phyloP scores from a whole-genome alignment of 2,113 vertebrate species.

The Paradisaea rubra region DNA sequence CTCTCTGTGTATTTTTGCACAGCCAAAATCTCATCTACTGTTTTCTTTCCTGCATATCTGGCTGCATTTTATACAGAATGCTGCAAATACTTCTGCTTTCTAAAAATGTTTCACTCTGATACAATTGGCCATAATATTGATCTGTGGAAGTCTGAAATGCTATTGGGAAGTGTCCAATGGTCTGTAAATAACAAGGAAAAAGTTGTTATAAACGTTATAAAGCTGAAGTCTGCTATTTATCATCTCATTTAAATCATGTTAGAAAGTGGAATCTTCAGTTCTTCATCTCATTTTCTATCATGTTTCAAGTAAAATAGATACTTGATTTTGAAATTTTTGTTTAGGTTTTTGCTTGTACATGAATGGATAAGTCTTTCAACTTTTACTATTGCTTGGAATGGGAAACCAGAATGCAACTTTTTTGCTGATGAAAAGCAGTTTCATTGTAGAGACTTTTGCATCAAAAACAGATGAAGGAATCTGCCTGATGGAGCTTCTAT shows the following conservation, averaged over 20 bases:
- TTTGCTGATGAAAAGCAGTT: neutral
- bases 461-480: neutral
- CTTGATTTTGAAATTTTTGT: neutral
- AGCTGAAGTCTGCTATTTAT: neutral
- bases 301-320: neutral
- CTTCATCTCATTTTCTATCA: neutral
- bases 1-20: neutral
- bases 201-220: neutral
- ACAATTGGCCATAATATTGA: neutral
- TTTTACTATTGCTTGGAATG: neutral
- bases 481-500: neutral
- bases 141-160: neutral
- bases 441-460: neutral
- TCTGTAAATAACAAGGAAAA: neutral
- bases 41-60: neutral
- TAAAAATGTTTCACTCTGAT: neutral
- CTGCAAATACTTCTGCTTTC: neutral
- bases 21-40: neutral
- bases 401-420: neutral
- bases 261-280: neutral
- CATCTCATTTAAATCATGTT: neutral
- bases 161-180: neutral
- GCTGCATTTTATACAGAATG: neutral
- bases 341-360: neutral
- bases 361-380: neutral